phyloP scores from a whole-genome alignment of 2,888 invertebrate genomes.

The Rotaria macrura region DNA sequence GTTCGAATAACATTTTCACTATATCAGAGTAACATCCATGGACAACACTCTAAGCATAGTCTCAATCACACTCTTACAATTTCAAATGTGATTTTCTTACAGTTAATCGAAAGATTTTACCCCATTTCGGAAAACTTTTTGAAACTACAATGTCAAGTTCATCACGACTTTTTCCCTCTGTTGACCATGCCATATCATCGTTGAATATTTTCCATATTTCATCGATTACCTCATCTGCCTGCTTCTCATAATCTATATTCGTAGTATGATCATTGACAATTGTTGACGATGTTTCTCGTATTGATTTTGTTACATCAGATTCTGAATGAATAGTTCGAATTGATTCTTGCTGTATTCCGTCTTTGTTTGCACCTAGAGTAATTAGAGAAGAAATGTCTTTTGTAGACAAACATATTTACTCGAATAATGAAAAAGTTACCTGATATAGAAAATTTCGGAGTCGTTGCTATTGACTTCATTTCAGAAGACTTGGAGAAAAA shows the following conservation, averaged over 20 bases:
- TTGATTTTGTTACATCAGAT: neutral
- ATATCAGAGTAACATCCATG: neutral
- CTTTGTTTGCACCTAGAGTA: neutral
- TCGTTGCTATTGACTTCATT: neutral
- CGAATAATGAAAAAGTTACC: neutral
- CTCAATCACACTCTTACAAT: neutral
- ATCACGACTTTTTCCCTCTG: slow-evolving; percentile 4
- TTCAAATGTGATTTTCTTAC: slow-evolving; percentile 2
- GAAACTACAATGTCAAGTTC: neutral
- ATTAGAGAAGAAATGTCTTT: neutral
- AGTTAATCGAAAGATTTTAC: slow-evolving; percentile 25
- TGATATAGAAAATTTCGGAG: neutral
- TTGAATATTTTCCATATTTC: slow-evolving; percentile 11
- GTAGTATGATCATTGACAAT: neutral
- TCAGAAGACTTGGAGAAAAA: neutral
- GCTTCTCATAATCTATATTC: slow-evolving; percentile 11
- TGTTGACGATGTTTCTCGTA: neutral
- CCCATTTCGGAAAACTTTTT: slow-evolving; percentile 19
- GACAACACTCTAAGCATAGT: neutral
- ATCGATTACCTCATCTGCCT: neutral
- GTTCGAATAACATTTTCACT: neutral
- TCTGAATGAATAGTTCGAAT: neutral
- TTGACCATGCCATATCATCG: neutral
- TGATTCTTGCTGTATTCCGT: neutral
- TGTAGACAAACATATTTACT: neutral